These are phyloP conservation scores for Sialia sialis DNA, from an alignment of 2,113 vertebrate species.

Conservation along the genomic window DNA sequence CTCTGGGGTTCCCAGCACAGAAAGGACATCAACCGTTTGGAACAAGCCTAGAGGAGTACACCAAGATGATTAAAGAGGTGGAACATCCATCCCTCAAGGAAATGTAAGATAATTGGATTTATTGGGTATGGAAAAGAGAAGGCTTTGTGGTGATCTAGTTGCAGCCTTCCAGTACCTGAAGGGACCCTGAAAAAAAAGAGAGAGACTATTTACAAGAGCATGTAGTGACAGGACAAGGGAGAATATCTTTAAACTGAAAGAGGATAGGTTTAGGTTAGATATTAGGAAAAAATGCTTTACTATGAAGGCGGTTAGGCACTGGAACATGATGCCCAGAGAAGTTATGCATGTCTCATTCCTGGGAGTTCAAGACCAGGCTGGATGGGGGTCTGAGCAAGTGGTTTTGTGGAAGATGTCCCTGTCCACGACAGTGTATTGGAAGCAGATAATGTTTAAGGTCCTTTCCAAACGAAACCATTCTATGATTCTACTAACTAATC, in stretches of 20 bases:
- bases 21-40: background rate
- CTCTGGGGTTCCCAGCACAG: background rate
- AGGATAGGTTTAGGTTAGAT: background rate
- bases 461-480: background rate
- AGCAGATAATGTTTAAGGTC: background rate
- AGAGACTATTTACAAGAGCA: background rate
- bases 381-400: background rate
- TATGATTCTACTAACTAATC: background rate
- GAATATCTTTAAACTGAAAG: background rate
- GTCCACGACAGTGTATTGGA: background rate
- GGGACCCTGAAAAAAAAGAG: background rate
- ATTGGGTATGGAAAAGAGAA: background rate
- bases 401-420: background rate
- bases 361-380: background rate
- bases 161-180: background rate
- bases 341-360: background rate
- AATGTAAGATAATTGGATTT: background rate
- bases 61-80: background rate
- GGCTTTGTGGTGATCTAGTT: background rate
- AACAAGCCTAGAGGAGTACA: background rate
- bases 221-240: background rate
- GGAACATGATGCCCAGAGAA: background rate
- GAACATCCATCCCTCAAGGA: background rate
- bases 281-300: background rate
- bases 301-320: background rate